Percentiles rank a stretch among this genome's conserved stretches.
Conservation (phyloP, 2,113 vertebrate species). For the Orcinus orca region DNA sequence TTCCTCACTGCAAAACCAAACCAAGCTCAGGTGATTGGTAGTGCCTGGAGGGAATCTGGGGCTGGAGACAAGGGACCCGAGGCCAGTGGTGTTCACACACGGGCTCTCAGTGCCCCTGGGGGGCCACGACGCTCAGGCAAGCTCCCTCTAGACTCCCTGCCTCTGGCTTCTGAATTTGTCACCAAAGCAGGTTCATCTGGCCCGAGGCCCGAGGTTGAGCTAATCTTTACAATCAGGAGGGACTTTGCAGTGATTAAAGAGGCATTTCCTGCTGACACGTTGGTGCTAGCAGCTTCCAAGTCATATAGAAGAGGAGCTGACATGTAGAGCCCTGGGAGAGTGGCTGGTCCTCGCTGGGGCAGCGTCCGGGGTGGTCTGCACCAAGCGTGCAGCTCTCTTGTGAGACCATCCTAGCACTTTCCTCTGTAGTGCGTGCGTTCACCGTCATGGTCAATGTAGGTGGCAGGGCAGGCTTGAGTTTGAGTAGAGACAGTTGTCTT, state of each 20-base stretch:
- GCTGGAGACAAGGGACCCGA: not conserved
- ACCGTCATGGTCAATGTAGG: not conserved
- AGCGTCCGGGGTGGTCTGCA: slow-evolving; percentile 46
- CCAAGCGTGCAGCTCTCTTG: not conserved
- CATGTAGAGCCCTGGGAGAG: slow-evolving; percentile 62
- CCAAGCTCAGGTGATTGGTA: not conserved
- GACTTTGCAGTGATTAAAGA: slow-evolving; percentile 78
- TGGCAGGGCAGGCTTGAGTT: not conserved
- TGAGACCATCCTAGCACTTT: not conserved
- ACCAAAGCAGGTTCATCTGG: not conserved
- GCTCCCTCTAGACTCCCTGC: not conserved
- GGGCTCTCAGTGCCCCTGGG: not conserved
- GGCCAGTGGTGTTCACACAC: not conserved
- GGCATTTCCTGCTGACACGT: slow-evolving; percentile 77
- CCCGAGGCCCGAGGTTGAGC: slow-evolving; percentile 60
- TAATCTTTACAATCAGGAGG: slow-evolving; percentile 79
- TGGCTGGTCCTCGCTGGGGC: not conserved
- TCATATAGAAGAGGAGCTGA: slow-evolving; percentile 68
- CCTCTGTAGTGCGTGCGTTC: not conserved
- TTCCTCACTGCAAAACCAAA: not conserved
- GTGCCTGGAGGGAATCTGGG: not conserved
- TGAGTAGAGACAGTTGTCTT: not conserved
- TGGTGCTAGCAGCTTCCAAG: slow-evolving; percentile 76
- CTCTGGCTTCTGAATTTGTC: not conserved
- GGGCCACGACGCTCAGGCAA: not conserved